A percentile compares a stretch with the other conserved stretches of the same genome.
These are phyloP conservation scores for Melangyna quadrimaculata DNA, from an alignment of 2,888 invertebrate genomes.

Conservation along the genomic window DNA sequence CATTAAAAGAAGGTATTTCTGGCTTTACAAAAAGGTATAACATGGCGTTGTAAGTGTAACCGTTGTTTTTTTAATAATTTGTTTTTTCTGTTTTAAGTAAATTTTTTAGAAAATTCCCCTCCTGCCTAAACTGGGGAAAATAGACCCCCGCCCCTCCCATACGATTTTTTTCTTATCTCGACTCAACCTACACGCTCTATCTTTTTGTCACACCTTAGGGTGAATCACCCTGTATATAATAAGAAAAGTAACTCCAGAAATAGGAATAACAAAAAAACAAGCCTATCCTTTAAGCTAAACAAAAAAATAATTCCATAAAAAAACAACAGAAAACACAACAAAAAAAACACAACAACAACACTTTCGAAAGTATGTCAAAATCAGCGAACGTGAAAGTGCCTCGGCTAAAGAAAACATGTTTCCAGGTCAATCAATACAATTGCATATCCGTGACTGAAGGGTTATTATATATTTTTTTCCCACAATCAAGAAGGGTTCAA, in stretches of 20 bases:
- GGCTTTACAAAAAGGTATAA: too few species aligned
- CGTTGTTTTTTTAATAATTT: too few species aligned
- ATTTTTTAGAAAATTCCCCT: too few species aligned
- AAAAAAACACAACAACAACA: constrained; percentile 22
- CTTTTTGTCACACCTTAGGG: too few species aligned
- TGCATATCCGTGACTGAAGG: constrained; percentile 73
- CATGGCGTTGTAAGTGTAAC: too few species aligned
- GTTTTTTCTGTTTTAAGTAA: too few species aligned
- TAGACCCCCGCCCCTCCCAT: too few species aligned
- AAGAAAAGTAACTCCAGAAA: constrained; percentile 17
- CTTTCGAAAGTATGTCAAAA: constrained; percentile 72
- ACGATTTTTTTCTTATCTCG: too few species aligned
- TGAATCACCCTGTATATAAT: too few species aligned
- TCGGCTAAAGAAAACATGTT: constrained; percentile 68
- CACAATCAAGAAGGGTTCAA: constrained; percentile 67
- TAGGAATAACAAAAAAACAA: constrained; percentile 15
- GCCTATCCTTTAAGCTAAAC: not conserved
- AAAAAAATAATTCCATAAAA: not conserved
- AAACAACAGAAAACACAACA: constrained; percentile 6
- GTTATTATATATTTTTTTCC: constrained; percentile 66
- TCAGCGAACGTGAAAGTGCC: constrained; percentile 71
- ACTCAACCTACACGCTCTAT: too few species aligned
- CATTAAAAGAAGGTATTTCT: too few species aligned
- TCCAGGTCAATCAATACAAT: constrained; percentile 73
- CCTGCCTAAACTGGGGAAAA: too few species aligned